Evolutionary conservation across 2,888 invertebrate genomes (phyloP).

Genomic region (Lamproptera curius): DNA sequence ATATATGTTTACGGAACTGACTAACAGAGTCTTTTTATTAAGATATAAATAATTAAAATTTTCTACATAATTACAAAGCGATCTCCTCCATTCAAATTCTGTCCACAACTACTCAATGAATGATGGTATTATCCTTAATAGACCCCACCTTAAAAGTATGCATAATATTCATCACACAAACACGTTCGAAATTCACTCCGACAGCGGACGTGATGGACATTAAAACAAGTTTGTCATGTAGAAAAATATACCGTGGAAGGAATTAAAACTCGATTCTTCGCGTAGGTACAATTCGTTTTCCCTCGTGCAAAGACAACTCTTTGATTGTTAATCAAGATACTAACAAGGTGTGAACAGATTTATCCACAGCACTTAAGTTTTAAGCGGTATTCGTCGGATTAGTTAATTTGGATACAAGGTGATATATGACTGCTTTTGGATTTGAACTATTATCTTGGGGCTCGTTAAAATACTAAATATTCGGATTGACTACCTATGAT

Average conservation of each 20-base stretch:
- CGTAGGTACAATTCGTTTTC: constrained; percentile 64
- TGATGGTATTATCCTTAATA: neutral
- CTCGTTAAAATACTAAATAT: too few relatives aligned
- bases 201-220: constrained; percentile 55
- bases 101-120: too few relatives aligned
- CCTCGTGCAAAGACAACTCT: constrained; percentile 52
- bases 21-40: too few relatives aligned
- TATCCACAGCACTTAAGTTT: too few relatives aligned
- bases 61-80: too few relatives aligned
- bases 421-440: too few relatives aligned
- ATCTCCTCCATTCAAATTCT: too few relatives aligned
- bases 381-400: too few relatives aligned
- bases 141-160: constrained; percentile 14
- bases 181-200: constrained; percentile 40
- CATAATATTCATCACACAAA: constrained; percentile 31
- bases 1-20: too few relatives aligned
- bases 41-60: neutral
- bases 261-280: constrained; percentile 35
- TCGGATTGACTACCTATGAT: too few relatives aligned
- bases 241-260: constrained; percentile 39
- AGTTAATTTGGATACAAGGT: too few relatives aligned
- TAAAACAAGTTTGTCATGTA: constrained; percentile 52
- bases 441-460: too few relatives aligned
- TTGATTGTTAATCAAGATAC: constrained; percentile 71
- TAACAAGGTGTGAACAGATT: constrained; percentile 72